Conservation (phyloP, 2,888 invertebrate genomes). For the Ephialtes manifestator region DNA sequence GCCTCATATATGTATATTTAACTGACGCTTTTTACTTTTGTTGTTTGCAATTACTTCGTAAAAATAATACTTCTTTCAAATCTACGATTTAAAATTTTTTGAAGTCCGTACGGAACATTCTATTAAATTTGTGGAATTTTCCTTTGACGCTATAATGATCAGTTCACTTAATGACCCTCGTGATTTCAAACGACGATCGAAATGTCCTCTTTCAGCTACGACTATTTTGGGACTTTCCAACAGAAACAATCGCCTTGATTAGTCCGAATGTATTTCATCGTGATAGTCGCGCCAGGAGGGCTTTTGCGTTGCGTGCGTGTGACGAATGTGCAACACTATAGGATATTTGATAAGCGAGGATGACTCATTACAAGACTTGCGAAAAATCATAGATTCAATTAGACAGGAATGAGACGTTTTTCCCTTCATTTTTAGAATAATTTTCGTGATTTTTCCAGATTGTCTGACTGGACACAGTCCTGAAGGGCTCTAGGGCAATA, state of each 20-base stretch:
- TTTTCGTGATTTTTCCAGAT: constrained; percentile 9
- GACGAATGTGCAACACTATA: neutral
- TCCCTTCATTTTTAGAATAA: neutral
- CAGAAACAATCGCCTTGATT: neutral
- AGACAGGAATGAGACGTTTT: neutral
- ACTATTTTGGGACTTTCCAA: neutral
- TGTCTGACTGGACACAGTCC: neutral
- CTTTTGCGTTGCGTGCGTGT: neutral
- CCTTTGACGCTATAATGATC: neutral
- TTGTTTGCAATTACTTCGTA: no score
- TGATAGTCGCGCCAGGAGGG: neutral
- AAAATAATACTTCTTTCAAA: no score
- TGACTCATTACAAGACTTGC: neutral
- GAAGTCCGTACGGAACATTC: neutral
- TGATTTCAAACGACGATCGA: neutral
- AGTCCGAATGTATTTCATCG: neutral
- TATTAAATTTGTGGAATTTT: neutral
- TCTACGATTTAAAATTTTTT: no score
- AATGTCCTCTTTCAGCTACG: neutral
- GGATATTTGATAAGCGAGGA: neutral
- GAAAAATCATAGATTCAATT: neutral
- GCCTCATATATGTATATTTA: no score
- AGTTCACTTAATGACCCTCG: neutral
- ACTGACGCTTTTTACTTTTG: no score
- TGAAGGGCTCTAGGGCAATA: neutral